Conservation (phyloP, 2,888 invertebrate species). For the Lapara coniferarum region DNA sequence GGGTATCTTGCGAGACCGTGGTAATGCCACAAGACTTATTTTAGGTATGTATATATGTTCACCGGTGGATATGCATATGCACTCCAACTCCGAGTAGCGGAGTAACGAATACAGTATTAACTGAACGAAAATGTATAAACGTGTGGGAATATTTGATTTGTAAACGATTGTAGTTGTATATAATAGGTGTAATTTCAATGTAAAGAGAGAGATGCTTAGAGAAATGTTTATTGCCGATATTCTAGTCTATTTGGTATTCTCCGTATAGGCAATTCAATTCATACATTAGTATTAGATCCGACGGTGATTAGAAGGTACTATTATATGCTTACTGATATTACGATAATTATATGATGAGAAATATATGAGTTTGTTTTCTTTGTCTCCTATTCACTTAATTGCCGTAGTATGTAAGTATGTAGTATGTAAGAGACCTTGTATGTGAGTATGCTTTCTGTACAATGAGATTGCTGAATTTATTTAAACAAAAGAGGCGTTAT, state of each 20-base stretch:
- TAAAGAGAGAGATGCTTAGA: constrained; percentile 34
- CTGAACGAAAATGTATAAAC: constrained; percentile 31
- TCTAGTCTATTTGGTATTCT: constrained; percentile 46
- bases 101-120: constrained; percentile 35
- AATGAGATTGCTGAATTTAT: too few relatives aligned
- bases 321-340: constrained; percentile 23
- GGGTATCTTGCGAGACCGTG: constrained; percentile 39
- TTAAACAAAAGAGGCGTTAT: too few relatives aligned
- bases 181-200: constrained; percentile 38
- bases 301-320: constrained; percentile 20
- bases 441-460: too few relatives aligned
- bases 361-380: constrained; percentile 16
- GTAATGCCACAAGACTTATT: constrained; percentile 60
- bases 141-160: constrained; percentile 34
- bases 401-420: neutral
- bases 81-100: constrained; percentile 33
- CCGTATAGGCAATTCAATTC: constrained; percentile 28
- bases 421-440: neutral
- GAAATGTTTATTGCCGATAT: constrained; percentile 42
- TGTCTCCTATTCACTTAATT: neutral
- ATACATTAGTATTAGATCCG: constrained; percentile 19
- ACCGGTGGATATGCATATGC: constrained; percentile 45
- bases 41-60: constrained; percentile 53
- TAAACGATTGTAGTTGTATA: constrained; percentile 43
- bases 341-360: constrained; percentile 28